A percentile compares a stretch with the other conserved stretches of the same genome.
Evolutionary conservation across 1,140 invertebrate genomes (phyloP).

Genomic region (Pygmarrhopalites habei): DNA sequence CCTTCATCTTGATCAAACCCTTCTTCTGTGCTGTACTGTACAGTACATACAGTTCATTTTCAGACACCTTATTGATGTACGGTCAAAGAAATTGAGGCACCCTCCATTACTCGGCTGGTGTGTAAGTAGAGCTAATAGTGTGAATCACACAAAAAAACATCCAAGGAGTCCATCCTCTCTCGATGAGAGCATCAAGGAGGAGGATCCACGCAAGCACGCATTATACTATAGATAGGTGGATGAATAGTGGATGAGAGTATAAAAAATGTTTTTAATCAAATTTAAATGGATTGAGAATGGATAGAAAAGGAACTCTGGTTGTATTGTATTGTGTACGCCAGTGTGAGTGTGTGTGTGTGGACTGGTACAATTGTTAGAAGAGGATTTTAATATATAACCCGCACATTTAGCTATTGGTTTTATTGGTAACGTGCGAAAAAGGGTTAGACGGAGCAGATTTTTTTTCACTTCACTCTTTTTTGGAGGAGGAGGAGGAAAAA

Average conservation of each 20-base stretch:
- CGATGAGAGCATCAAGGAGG: neutral
- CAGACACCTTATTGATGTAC: too few species aligned
- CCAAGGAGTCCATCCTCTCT: neutral
- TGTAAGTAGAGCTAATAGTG: too few species aligned
- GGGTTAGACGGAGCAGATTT: conserved; percentile 11
- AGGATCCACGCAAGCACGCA: neutral
- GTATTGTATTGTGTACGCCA: neutral
- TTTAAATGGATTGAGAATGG: neutral
- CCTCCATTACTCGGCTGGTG: too few species aligned
- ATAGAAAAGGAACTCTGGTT: neutral
- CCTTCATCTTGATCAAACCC: too few species aligned
- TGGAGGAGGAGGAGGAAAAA: too few species aligned
- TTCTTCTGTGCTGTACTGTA: too few species aligned
- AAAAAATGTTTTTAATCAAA: conserved; percentile 6
- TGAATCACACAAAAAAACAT: too few species aligned
- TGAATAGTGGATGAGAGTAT: neutral
- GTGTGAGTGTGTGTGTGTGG: neutral
- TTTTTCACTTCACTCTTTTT: conserved; percentile 7
- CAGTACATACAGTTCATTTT: too few species aligned
- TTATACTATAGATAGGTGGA: neutral
- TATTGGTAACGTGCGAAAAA: conserved; percentile 21
- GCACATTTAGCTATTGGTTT: conserved; percentile 17
- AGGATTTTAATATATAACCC: conserved; percentile 11
- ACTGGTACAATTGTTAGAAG: neutral
- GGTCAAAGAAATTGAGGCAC: too few species aligned